phyloP scores from a whole-genome alignment of 2,113 vertebrate genomes.

The Rhynchopsitta pachyrhyncha region DNA sequence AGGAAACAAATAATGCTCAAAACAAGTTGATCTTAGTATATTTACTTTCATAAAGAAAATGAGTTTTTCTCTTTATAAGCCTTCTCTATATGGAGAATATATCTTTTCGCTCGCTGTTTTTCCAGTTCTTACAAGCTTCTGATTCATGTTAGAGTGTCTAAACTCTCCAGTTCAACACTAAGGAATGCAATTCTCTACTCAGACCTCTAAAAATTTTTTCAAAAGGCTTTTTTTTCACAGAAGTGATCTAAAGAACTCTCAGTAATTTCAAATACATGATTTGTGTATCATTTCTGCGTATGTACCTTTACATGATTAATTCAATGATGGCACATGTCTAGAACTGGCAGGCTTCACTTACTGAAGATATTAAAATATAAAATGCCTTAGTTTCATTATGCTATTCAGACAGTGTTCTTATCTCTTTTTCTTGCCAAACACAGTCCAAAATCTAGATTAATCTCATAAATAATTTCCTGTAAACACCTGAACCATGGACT shows the following conservation, averaged over 20 bases:
- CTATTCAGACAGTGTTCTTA: background rate
- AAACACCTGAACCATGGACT: background rate
- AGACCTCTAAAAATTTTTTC: background rate
- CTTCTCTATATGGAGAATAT: background rate
- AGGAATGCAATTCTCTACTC: background rate
- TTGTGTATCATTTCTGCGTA: background rate
- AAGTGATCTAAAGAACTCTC: background rate
- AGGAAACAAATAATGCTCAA: accelerated
- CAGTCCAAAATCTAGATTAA: conserved; percentile 16
- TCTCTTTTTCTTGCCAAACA: background rate
- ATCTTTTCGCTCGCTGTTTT: background rate
- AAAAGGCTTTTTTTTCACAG: background rate
- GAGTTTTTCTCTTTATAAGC: background rate
- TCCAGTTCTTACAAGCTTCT: background rate
- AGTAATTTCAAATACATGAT: background rate
- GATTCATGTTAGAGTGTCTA: background rate
- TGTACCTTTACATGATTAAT: background rate
- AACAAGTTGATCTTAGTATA: background rate
- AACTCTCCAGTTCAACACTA: background rate
- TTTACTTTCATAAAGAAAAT: background rate
- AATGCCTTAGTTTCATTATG: conserved; percentile 3
- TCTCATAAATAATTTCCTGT: conserved; percentile 25
- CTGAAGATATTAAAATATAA: conserved; percentile 18
- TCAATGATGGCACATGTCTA: background rate
- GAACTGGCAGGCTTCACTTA: background rate